These are phyloP conservation scores for Kryptolebias ocellatus DNA, from an alignment of 2,797 vertebrate species.

Conservation along the genomic window DNA sequence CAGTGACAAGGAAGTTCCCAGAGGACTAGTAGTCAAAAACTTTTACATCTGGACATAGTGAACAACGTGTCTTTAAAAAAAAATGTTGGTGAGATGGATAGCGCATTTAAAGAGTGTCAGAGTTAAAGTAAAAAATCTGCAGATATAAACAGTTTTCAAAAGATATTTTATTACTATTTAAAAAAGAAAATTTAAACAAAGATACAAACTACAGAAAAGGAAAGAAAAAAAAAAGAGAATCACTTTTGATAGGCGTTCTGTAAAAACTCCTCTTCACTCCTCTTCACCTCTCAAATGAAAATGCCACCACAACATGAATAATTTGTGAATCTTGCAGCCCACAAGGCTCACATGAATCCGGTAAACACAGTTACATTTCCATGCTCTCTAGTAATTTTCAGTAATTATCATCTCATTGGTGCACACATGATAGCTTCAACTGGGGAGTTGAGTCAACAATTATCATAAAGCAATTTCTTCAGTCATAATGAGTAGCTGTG, in stretches of 20 bases:
- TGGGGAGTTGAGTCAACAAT: constrained; percentile 59
- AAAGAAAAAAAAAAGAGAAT: constrained; percentile 26
- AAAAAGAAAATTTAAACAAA: background rate
- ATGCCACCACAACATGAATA: constrained; percentile 53
- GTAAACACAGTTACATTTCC: constrained; percentile 52
- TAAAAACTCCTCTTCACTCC: constrained; percentile 27
- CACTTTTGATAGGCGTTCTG: constrained; percentile 35
- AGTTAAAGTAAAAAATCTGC: no score
- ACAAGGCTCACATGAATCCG: constrained; percentile 41
- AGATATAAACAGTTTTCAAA: background rate
- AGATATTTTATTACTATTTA: background rate
- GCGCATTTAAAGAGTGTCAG: no score
- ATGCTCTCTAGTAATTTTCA: constrained; percentile 58
- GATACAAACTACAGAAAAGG: background rate
- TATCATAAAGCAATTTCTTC: constrained; percentile 50
- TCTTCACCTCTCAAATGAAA: constrained; percentile 44
- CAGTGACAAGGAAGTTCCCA: background rate
- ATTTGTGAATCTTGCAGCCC: constrained; percentile 61
- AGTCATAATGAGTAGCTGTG: constrained; percentile 54
- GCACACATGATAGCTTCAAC: constrained; percentile 30
- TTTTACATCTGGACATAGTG: no score
- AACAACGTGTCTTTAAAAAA: no score
- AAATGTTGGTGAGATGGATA: no score
- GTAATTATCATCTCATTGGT: constrained; percentile 71
- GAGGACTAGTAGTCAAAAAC: no score